Base-by-base conservation (phyloP, 2,888 invertebrate genomes). In the Caenorhabditis sp. region DNA sequence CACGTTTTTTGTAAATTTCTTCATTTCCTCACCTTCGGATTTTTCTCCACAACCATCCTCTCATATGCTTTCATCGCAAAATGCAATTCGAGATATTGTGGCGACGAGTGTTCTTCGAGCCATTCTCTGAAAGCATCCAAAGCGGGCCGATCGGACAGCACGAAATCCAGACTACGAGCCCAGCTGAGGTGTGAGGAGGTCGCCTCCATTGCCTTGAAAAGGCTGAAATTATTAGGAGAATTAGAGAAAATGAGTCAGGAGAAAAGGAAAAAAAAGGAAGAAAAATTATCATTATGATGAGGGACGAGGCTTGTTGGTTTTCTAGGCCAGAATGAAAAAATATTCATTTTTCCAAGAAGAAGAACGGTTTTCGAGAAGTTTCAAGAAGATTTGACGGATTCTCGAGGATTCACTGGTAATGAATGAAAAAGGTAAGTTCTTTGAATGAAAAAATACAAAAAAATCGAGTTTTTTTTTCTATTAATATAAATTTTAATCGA, bases 1-100 rank as follows among this genome's bases (percentile, higher is more conserved):
- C 23, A n/a, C 52, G 14, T 56, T 25, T 26, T 7, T 56, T 56
- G 53, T 20, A 20, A 10, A 10, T n/a, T n/a, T n/a, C n/a, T n/a
- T n/a, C n/a, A n/a, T n/a, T n/a, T n/a, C n/a, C n/a, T n/a, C n/a
- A 67, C 73, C 61, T 80, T 69, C 27, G 71, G 66, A 57, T 85
- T 79, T 5, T 67, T 63, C 26, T 76, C 70, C 43, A 65, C 62
- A 36, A 71, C 73, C 83, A 83, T 83, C 49, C 78, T 65, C 31
- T 77, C 79, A 67, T 76, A 84, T 20, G 85, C 84, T 52, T 81
- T 57, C 17, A 84, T 80, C 8, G 85, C 83, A 59, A 83, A 85
- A 62, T 85, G 79, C 49, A 85, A 71, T 17, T 82, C 74, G 43
- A 85, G 67, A 20, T 85, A 82, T 66, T 85, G 75, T 1, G 75